phyloP scores from a whole-genome alignment of 2,113 vertebrate genomes.

The Ia io region DNA sequence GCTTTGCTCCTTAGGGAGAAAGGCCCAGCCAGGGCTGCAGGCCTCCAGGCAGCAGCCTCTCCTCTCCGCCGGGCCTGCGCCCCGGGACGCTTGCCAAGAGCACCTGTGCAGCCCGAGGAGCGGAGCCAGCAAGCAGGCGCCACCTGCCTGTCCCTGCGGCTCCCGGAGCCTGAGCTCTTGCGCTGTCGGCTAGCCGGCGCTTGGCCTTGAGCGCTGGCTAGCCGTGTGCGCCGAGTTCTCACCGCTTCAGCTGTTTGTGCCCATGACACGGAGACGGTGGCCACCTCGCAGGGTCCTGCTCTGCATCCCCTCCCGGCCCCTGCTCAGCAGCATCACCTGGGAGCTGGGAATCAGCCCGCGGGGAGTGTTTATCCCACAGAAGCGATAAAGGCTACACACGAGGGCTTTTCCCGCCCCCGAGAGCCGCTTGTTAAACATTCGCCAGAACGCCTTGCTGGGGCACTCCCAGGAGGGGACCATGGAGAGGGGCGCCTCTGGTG shows the following conservation, averaged over 20 bases:
- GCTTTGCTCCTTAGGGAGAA: background rate
- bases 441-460: background rate
- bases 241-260: background rate
- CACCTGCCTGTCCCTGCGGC: background rate
- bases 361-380: background rate
- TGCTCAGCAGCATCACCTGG: background rate
- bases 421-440: background rate
- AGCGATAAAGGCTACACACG: background rate
- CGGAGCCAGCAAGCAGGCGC: background rate
- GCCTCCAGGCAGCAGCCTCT: background rate
- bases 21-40: background rate
- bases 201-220: background rate
- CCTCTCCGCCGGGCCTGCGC: background rate
- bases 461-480: background rate
- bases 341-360: background rate
- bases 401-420: background rate
- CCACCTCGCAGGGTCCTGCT: background rate
- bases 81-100: background rate
- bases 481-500: conserved; percentile 24
- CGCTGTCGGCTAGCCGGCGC: background rate
- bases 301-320: background rate
- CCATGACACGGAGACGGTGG: background rate
- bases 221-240: background rate
- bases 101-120: background rate
- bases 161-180: background rate